Base-by-base conservation (phyloP, 2,113 vertebrate genomes). In the Semicossyphus pulcher region DNA sequence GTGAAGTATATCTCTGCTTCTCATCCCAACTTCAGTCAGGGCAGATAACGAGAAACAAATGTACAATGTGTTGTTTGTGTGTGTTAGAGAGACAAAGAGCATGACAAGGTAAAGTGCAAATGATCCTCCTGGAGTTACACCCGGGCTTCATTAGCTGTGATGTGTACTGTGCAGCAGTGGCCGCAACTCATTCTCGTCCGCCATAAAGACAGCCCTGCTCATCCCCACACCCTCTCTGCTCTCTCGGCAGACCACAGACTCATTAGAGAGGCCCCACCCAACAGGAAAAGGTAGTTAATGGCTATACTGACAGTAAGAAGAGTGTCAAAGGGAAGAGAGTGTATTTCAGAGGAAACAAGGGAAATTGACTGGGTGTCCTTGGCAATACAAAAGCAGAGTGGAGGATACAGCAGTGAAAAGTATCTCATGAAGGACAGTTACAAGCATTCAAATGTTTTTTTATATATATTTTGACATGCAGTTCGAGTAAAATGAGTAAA, bases 141-240 rank as follows among this genome's bases (percentile, higher is more conserved):
- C 48, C 77, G 20, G 78, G 80, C 76, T 85, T 89, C 89, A 87
- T 84, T 89, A 88, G 77, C 47, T 25, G 65, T 65, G 83, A 80
- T 74, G 74, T 76, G 72, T 45, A 62, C 66, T 34, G 41, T 20
- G 60, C 70, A 25, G 82, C 72, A 66, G 83, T 25, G 77, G 59
- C 59, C 21, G 44, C 81, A 85, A 87, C 68, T 91, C 85, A 87
- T 81, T 73, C 56, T 65, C 59, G 51, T 70, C 73, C 60, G 76
- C 72, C 69, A 83, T 69, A 58, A 52, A 76, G 85, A 69, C 77
- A 75, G 80, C 48, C 1, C 41, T 11, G n/a, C 76, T 73, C 70
- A 34, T 56, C 47, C 12, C 45, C 48, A 37, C 62, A 28, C 15
- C 31, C 26, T 10, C 36, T 6, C 12, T 15, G 39, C 21, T 8